Conservation (phyloP, 2,113 vertebrate genomes). For the Pyxicephalus adspersus region DNA sequence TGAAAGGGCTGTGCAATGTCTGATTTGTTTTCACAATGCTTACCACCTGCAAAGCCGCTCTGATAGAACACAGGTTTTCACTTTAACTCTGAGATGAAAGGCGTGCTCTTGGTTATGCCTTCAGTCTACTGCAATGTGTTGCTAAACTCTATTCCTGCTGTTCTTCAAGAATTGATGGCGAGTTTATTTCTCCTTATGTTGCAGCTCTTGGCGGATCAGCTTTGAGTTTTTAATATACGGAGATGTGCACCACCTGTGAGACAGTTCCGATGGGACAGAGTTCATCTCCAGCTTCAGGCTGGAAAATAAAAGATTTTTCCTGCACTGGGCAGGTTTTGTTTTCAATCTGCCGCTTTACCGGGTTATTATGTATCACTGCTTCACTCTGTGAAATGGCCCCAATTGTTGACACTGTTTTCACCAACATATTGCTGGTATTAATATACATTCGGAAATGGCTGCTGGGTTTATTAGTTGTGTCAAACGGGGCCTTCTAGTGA, state of each 20-base stretch:
- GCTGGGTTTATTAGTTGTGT: neutral
- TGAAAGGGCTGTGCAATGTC: slow-evolving; percentile 48
- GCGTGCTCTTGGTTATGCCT: slow-evolving; percentile 53
- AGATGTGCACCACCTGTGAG: slow-evolving; percentile 39
- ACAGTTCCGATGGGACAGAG: slow-evolving; percentile 53
- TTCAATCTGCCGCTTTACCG: slow-evolving; percentile 17
- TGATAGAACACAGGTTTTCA: slow-evolving; percentile 57
- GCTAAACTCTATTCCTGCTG: slow-evolving; percentile 52
- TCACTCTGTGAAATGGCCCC: slow-evolving; percentile 32
- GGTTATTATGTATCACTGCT: slow-evolving; percentile 3
- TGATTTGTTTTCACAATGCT: slow-evolving; percentile 55
- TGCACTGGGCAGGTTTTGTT: slow-evolving; percentile 17
- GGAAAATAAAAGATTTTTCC: slow-evolving; percentile 34
- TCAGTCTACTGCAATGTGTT: slow-evolving; percentile 45
- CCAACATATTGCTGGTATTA: slow-evolving; percentile 7
- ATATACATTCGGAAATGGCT: slow-evolving; percentile 14
- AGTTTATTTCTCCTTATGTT: slow-evolving; percentile 54
- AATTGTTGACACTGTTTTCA: slow-evolving; percentile 12
- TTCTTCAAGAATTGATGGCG: slow-evolving; percentile 54
- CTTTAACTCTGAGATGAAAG: slow-evolving; percentile 56
- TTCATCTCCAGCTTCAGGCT: slow-evolving; percentile 44
- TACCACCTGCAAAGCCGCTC: slow-evolving; percentile 47
- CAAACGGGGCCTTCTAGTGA: no score
- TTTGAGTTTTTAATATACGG: slow-evolving; percentile 52
- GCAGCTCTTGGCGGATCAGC: slow-evolving; percentile 38